phyloP scores from a whole-genome alignment of 2,797 vertebrate species.

The Todus mexicanus region DNA sequence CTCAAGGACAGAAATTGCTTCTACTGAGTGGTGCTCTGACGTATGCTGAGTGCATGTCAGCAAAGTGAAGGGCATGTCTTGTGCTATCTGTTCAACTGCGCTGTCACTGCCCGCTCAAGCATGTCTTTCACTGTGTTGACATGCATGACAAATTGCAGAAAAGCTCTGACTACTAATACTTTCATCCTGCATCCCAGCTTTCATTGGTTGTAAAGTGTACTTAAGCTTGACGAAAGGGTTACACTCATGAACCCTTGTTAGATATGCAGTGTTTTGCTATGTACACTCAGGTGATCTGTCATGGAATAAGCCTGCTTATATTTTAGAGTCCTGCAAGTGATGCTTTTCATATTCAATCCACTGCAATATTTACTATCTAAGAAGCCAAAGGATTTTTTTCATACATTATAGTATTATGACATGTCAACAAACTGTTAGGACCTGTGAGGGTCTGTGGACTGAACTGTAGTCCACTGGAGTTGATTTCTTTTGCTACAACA shows the following conservation, averaged over 20 bases:
- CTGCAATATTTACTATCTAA: background rate
- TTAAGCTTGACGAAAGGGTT: background rate
- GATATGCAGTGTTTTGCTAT: background rate
- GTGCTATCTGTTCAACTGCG: background rate
- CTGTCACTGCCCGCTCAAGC: slow-evolving; percentile 3
- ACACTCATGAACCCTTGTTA: background rate
- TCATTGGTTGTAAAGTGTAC: fast-evolving
- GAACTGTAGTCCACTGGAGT: background rate
- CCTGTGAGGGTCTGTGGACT: background rate
- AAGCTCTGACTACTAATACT: background rate
- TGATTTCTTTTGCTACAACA: background rate
- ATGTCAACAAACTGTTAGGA: background rate
- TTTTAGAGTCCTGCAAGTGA: background rate
- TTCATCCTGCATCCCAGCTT: background rate
- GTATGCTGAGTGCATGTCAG: background rate
- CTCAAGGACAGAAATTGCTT: background rate
- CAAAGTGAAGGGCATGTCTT: background rate
- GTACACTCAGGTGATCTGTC: fast-evolving
- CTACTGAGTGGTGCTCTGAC: background rate
- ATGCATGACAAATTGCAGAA: background rate
- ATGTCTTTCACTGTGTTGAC: background rate
- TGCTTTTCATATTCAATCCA: background rate
- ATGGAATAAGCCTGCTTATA: background rate
- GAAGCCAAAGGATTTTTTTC: background rate
- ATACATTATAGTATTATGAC: background rate